These are phyloP conservation scores for Gymnosoma rotundatum DNA, from an alignment of 2,888 invertebrate genomes.

Conservation along the genomic window DNA sequence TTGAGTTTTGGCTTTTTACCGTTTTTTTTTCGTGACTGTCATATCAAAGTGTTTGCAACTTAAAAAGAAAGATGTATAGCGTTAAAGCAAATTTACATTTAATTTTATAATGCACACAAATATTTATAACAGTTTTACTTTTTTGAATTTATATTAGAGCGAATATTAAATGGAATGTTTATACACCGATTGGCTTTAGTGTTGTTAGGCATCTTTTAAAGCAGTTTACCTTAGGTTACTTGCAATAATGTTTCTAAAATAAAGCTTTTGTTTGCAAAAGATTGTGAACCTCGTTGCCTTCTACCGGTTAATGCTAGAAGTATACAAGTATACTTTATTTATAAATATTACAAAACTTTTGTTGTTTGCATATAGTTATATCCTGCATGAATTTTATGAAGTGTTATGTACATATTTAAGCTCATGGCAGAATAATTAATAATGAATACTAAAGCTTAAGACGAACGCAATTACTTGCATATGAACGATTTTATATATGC, in stretches of 20 bases:
- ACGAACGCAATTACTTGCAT: not conserved
- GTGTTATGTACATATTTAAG: conserved; percentile 63
- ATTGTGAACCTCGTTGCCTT: not conserved
- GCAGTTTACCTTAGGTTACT: too few species aligned
- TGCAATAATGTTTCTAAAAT: too few species aligned
- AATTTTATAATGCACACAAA: conserved; percentile 36
- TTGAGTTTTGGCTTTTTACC: conserved; percentile 2
- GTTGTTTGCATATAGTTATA: conserved; percentile 28
- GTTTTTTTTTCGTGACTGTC: conserved; percentile 5
- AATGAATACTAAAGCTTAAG: conserved; percentile 52
- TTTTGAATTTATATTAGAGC: conserved; percentile 9
- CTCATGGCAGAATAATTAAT: conserved; percentile 58
- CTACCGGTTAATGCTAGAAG: not conserved
- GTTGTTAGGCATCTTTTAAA: not conserved
- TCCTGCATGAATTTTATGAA: conserved; percentile 43
- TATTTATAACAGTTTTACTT: conserved; percentile 45
- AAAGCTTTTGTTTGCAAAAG: too few species aligned
- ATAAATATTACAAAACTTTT: conserved; percentile 15
- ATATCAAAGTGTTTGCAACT: not conserved
- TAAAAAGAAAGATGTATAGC: conserved; percentile 34
- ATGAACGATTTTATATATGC: not conserved
- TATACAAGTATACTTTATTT: not conserved
- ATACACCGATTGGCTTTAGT: not conserved
- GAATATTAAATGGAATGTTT: not conserved
- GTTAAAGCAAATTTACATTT: conserved; percentile 64